phyloP scores from a whole-genome alignment of 1,140 invertebrate species.

The Drosophila lini region DNA sequence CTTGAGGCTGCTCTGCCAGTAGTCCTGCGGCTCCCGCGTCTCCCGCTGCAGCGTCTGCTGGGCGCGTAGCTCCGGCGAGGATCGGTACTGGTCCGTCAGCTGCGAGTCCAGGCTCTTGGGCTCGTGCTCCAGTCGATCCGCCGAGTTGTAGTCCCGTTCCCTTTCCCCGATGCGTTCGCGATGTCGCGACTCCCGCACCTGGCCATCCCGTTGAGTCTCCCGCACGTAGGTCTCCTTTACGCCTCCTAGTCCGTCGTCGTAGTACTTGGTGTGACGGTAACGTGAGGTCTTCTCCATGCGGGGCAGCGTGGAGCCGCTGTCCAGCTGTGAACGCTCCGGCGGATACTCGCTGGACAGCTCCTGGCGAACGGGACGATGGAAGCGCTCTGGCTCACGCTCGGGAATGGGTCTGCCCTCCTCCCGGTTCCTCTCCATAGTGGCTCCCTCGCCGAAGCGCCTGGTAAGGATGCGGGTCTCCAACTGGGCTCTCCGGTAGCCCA shows the following conservation, averaged over 20 bases:
- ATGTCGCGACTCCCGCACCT: constrained; percentile 86
- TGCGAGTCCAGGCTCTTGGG: constrained; percentile 88
- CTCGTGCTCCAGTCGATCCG: constrained; percentile 85
- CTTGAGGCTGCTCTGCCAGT: constrained; percentile 81
- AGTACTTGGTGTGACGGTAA: constrained; percentile 81
- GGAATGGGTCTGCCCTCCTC: constrained; percentile 33
- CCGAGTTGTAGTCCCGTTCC: constrained; percentile 65
- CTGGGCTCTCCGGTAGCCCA: constrained; percentile 90
- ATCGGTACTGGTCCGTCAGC: constrained; percentile 85
- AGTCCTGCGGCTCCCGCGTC: constrained; percentile 76
- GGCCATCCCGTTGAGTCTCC: constrained; percentile 86
- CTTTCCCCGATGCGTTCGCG: constrained; percentile 78
- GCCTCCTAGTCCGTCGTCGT: constrained; percentile 84
- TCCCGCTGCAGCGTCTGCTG: constrained; percentile 43
- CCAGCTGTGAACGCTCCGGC: constrained; percentile 52
- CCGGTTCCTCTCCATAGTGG: constrained; percentile 55
- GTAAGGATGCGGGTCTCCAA: constrained; percentile 88
- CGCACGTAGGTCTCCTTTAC: constrained; percentile 85
- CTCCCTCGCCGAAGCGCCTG: constrained; percentile 71
- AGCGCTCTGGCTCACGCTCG: constrained; percentile 51
- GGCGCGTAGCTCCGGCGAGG: constrained; percentile 85
- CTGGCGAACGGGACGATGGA: constrained; percentile 59
- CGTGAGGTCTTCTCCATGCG: constrained; percentile 73
- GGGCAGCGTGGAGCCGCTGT: constrained; percentile 50
- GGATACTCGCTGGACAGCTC: constrained; percentile 49